These are phyloP conservation scores for Epinotia nisella DNA, from an alignment of 2,888 invertebrate species.

Conservation along the genomic window DNA sequence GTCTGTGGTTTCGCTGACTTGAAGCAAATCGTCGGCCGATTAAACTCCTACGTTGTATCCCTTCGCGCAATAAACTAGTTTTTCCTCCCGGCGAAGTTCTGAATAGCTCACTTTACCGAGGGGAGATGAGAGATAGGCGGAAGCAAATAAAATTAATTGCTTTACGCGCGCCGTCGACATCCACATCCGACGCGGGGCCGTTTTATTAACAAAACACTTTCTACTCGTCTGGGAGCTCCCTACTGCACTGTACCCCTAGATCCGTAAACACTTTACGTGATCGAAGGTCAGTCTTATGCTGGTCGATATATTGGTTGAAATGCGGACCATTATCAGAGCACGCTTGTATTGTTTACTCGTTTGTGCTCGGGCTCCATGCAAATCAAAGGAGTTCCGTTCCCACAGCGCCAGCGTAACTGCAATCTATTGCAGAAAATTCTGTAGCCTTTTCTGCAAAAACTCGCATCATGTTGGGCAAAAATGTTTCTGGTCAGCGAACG, in stretches of 20 bases:
- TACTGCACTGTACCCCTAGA: neutral
- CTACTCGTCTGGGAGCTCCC: neutral
- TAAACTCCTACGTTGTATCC: conserved; percentile 15
- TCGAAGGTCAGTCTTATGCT: neutral
- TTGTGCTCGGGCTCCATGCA: neutral
- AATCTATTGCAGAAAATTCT: conserved; percentile 7
- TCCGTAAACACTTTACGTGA: neutral
- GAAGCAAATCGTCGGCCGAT: conserved; percentile 17
- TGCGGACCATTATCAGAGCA: neutral
- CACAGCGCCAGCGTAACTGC: neutral
- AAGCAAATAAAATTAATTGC: conserved; percentile 43
- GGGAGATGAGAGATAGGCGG: conserved; percentile 27
- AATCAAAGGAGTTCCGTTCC: conserved; percentile 14
- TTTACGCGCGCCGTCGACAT: conserved; percentile 18
- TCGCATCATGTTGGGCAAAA: conserved; percentile 10
- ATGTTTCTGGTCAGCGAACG: conserved; percentile 9
- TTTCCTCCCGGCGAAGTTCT: conserved; percentile 16
- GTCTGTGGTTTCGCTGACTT: neutral
- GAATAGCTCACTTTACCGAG: conserved; percentile 25
- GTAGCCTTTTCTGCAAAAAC: conserved; percentile 10
- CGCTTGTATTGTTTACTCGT: conserved; percentile 2
- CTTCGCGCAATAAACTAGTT: conserved; percentile 28
- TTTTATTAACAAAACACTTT: neutral
- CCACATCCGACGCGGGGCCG: conserved; percentile 8
- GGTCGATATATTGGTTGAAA: neutral